These are phyloP conservation scores for Penelope pileata DNA, from an alignment of 2,113 vertebrate species.

Conservation along the genomic window DNA sequence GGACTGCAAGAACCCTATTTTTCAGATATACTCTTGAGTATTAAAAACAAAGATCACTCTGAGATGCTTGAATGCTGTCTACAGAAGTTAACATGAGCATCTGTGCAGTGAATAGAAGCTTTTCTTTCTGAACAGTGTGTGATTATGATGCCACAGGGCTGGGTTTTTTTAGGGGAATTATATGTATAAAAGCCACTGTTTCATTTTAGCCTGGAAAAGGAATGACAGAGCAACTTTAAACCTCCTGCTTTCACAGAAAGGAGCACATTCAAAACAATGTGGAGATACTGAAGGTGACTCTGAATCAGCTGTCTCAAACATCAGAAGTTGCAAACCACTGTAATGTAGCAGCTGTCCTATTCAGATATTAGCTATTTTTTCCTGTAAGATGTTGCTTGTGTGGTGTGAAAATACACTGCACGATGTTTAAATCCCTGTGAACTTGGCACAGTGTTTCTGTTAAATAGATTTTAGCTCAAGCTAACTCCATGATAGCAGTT, in stretches of 20 bases:
- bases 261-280: background rate
- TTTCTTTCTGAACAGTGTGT: background rate
- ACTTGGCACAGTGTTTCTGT: background rate
- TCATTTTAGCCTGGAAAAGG: background rate
- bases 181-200: background rate
- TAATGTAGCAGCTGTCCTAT: accelerated
- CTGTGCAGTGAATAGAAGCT: background rate
- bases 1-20: background rate
- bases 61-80: background rate
- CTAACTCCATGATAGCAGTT: background rate
- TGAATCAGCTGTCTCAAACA: background rate
- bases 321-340: background rate
- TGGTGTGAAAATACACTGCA: background rate
- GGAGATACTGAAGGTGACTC: background rate
- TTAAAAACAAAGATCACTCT: background rate
- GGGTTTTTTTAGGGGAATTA: background rate
- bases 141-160: background rate
- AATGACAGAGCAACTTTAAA: background rate
- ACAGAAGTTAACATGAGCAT: accelerated
- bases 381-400: background rate
- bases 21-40: background rate
- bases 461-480: background rate
- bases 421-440: background rate
- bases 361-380: background rate
- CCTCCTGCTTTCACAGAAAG: background rate